Evolutionary conservation across 1,140 invertebrate genomes (phyloP), one percentile per base, ranked within the genome.

Genomic region (Zaprionus nigranus): DNA sequence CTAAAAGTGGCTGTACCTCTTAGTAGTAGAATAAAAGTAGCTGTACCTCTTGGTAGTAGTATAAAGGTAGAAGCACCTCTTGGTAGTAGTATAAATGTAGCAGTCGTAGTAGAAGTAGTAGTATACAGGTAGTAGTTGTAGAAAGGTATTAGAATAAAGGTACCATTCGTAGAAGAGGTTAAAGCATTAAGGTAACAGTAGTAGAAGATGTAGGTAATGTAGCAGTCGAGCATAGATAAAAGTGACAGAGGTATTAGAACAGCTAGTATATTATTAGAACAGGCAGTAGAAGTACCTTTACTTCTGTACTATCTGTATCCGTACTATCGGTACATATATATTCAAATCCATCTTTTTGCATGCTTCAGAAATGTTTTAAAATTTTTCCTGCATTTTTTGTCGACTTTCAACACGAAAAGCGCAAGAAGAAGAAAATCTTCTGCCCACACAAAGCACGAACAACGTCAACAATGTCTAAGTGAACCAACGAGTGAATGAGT

Each of bases 381-480:
- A 34, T 3, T 2, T 34, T 46, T 2, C n/a, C n/a, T 17, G 2
- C n/a, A 13, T 38, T 38, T 17, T 9, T 46, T 46, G n/a, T 9
- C 5, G 17, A 46, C 17, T 46, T 17, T 1, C 40, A 46, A 17
- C 40, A 17, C n/a, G 40, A 46, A 46, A 46, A 17, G 40, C 40
- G n/a, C 40, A 17, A 46, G 7, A 46, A 46, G n/a, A 17, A 3
- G n/a, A 17, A 46, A 5, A 3, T 3, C 40, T 17, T 43, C 2
- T n/a, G 6, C 40, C 15, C 5, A 17, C 2, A n/a, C 5, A 57
- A 54, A 26, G 36, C 13, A 34, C 51, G 30, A 60, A 56, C 60
- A 70, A 62, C 51, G 67, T 60, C 30, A 60, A 59, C 63, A 75
- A 62, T 57, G 63, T 60, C 28, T 24, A 51, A 65, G 70, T 15